Conservation (phyloP, 2,888 invertebrate genomes). For the Lycophotia porphyrea region DNA sequence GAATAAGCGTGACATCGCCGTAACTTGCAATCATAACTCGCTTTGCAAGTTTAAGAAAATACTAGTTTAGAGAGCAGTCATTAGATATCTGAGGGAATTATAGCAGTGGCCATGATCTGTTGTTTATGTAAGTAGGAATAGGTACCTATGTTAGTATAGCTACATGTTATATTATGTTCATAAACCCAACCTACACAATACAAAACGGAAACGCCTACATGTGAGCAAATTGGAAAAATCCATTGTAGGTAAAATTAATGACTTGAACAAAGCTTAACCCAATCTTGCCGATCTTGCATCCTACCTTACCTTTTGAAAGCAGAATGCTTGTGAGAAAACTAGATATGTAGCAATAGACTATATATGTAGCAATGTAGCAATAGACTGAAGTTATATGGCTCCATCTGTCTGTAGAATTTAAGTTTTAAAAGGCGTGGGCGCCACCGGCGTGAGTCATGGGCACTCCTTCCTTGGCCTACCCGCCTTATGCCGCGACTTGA, state of each 20-base stretch:
- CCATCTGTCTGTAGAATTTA: constrained; percentile 78
- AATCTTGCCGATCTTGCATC: neutral
- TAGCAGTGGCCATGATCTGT: constrained; percentile 7
- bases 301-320: constrained; percentile 25
- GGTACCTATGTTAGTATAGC: constrained; percentile 4
- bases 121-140: neutral
- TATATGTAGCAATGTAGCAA: too few species aligned
- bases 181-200: constrained; percentile 36
- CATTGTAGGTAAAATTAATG: constrained; percentile 25
- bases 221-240: constrained; percentile 20
- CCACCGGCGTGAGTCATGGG: constrained; percentile 79
- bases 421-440: constrained; percentile 79
- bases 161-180: neutral
- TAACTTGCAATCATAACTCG: constrained; percentile 58
- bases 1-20: constrained; percentile 67
- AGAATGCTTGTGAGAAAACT: constrained; percentile 15
- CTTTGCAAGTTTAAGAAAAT: constrained; percentile 51
- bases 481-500: constrained; percentile 56
- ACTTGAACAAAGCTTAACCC: neutral
- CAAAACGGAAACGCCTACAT: constrained; percentile 39
- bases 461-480: constrained; percentile 72
- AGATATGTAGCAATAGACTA: constrained; percentile 48
- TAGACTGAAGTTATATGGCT: constrained; percentile 67
- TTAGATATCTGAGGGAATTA: constrained; percentile 21
- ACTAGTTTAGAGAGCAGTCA: constrained; percentile 41